Percentiles rank a stretch among this genome's conserved stretches.
Conservation (phyloP, 2,797 vertebrate species). For the Potorous gilbertii region DNA sequence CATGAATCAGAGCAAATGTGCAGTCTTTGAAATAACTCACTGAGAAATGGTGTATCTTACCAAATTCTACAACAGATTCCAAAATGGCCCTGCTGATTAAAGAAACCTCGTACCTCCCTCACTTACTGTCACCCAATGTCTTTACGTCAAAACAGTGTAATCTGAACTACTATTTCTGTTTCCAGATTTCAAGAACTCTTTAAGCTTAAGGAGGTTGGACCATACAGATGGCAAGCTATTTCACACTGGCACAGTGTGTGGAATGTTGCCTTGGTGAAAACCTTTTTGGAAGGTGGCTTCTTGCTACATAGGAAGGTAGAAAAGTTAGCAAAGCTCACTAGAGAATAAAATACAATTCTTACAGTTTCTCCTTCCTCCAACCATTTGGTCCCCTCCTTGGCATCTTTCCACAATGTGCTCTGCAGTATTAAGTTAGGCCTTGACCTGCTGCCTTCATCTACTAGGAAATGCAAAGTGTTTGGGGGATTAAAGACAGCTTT, state of each 20-base stretch:
- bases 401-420: background rate
- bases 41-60: background rate
- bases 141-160: background rate
- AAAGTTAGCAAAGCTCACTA: background rate
- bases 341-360: background rate
- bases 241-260: background rate
- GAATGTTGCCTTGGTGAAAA: background rate
- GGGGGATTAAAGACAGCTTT: background rate
- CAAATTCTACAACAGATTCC: background rate
- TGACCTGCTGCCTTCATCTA: background rate
- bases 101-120: background rate
- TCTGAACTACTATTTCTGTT: background rate
- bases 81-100: background rate
- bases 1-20: accelerated
- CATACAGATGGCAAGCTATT: background rate
- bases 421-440: background rate
- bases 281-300: background rate
- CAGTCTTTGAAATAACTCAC: background rate
- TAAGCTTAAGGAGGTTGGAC: background rate
- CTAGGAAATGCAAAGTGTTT: background rate
- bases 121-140: accelerated
- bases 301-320: background rate
- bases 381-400: background rate
- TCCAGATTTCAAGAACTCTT: background rate
- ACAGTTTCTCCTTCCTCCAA: background rate